Percentiles rank a stretch among this genome's conserved stretches.
These are phyloP conservation scores for Morone saxatilis DNA, from an alignment of 2,113 vertebrate genomes.

Conservation along the genomic window DNA sequence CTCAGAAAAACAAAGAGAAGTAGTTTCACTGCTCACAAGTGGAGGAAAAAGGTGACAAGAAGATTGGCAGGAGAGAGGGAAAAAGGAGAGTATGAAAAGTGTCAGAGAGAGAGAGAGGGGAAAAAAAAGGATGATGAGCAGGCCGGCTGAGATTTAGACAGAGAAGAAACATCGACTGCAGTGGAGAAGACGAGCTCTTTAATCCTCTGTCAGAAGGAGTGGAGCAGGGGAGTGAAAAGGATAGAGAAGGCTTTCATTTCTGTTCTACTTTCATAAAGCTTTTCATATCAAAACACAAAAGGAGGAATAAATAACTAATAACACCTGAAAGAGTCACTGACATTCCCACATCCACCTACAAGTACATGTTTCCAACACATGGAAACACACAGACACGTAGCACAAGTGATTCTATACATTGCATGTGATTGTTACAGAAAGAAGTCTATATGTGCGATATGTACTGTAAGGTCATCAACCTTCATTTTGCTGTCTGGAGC, in stretches of 20 bases:
- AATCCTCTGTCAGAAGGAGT: conserved; percentile 53
- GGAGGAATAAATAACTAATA: conserved; percentile 18
- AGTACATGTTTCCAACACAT: not conserved
- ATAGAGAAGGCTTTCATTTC: conserved; percentile 20
- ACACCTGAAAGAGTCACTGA: conserved; percentile 13
- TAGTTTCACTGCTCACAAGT: conserved; percentile 6
- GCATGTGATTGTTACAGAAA: not conserved
- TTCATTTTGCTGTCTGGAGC: not conserved
- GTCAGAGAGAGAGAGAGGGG: not conserved
- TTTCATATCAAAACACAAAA: conserved; percentile 20
- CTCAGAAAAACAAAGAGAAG: conserved; percentile 52
- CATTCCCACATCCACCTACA: not conserved
- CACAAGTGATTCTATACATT: not conserved
- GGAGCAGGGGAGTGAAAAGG: not conserved
- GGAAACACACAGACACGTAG: not conserved
- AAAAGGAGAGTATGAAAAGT: not conserved
- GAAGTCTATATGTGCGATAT: not conserved
- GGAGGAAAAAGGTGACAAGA: conserved; percentile 21
- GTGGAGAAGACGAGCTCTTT: conserved; percentile 30
- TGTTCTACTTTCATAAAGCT: conserved; percentile 19
- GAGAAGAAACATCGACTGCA: not conserved
- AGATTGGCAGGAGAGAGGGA: conserved; percentile 40
- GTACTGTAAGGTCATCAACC: too few relatives aligned
- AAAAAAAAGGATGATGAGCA: conserved; percentile 16
- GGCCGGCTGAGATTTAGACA: conserved; percentile 29